Conservation (phyloP, 2,888 invertebrate genomes). For the Dicyrtomina minuta region DNA sequence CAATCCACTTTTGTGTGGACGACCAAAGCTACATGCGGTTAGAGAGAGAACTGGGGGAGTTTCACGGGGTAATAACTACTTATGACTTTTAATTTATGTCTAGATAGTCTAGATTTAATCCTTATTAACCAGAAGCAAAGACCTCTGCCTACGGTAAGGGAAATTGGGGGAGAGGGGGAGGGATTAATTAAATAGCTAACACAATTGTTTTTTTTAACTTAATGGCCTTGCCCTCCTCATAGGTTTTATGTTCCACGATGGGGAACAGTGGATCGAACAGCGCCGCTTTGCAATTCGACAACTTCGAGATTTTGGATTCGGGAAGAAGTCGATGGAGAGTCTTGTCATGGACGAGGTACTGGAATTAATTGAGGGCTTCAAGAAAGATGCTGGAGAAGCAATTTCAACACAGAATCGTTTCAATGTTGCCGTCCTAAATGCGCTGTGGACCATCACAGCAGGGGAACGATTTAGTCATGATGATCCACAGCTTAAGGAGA, state of each 20-base stretch:
- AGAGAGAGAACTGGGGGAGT: not conserved
- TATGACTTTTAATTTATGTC: not conserved
- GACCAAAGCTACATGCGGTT: not conserved
- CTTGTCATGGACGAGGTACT: not conserved
- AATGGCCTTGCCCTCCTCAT: too few species aligned
- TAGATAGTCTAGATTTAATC: too few species aligned
- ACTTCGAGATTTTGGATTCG: not conserved
- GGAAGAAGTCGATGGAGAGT: too few species aligned
- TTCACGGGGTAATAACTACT: not conserved
- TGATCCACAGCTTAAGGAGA: slow-evolving; percentile 39
- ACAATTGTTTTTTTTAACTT: too few species aligned
- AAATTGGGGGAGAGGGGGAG: too few species aligned
- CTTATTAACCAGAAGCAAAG: too few species aligned
- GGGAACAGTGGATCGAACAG: slow-evolving; percentile 11
- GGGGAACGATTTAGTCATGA: slow-evolving; percentile 40
- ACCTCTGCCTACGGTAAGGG: too few species aligned
- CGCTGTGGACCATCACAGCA: not conserved
- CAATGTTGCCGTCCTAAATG: slow-evolving; percentile 1
- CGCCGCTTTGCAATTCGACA: not conserved
- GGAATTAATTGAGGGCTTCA: not conserved
- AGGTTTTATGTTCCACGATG: not conserved
- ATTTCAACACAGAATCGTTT: not conserved
- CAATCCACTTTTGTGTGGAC: not conserved
- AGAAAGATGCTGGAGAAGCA: not conserved
- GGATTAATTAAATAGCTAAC: too few species aligned